Evolutionary conservation across 2,797 vertebrate genomes (phyloP).

Genomic region (Ceyx erithaca): DNA sequence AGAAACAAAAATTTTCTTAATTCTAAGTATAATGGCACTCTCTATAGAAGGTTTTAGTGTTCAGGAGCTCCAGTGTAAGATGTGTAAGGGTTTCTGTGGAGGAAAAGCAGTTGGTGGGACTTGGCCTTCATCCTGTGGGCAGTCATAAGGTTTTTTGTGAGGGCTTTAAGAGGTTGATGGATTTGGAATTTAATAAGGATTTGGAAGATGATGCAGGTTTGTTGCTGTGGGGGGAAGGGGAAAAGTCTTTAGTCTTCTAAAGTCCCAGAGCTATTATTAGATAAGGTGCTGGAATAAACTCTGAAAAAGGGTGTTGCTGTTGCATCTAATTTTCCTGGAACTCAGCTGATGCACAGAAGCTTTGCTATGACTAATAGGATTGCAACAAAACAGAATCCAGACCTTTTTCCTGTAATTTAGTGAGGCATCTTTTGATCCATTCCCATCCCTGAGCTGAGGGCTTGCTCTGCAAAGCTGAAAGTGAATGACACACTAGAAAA

Average conservation of each 20-base stretch:
- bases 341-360: background rate
- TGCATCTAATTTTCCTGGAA: background rate
- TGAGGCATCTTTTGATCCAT: background rate
- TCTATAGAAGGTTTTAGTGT: background rate
- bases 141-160: background rate
- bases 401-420: background rate
- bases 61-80: background rate
- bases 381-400: background rate
- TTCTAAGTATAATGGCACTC: background rate
- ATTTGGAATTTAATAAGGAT: background rate
- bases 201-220: background rate
- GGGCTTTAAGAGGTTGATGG: background rate
- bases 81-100: background rate
- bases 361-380: background rate
- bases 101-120: background rate
- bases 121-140: background rate
- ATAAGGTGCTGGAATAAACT: background rate
- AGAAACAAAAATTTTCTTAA: background rate
- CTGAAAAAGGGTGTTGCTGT: background rate
- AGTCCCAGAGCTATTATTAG: background rate
- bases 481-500: background rate
- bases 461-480: background rate
- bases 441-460: background rate
- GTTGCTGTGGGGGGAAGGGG: fast-evolving
- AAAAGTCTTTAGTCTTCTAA: background rate